Evolutionary conservation across 2,888 invertebrate genomes (phyloP), one percentile per base, ranked within the genome.

Genomic region (Epinotia bilunana): DNA sequence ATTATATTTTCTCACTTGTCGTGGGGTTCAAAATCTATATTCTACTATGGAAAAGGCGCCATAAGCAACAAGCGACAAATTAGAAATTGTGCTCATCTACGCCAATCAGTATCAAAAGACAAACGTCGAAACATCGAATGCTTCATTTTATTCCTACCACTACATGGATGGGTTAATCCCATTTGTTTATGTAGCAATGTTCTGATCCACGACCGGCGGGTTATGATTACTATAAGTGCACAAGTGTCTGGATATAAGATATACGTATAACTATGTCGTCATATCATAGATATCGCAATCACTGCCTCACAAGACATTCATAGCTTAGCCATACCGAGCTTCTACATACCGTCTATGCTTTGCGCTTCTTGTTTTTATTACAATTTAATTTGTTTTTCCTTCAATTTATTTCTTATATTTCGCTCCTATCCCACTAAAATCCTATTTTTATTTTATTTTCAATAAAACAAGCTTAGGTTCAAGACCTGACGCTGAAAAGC

Each of bases 251-350:
- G 79, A 79, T 78, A 74, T 83, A 82, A 82, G 77, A 79, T 78
- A 71, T 69, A 60, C 53, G 7, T 83, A 61, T 58, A 65, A 74
- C 69, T 80, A 83, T 81, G 82, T 85, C 81, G 83, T 84, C 84
- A 84, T 88, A 83, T 81, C 83, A 89, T 90, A 90, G 88, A 83
- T 81, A 88, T 88, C 90, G 93, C 92, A 92, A 91, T 93, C 93
- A 94, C 93, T 94, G 94, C 93, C 93, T 94, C 94, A 92, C 94
- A 88, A 90, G 86, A 93, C 93, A 94, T 93, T 93, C 94, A 92
- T 93, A 91, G 94, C 93, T 93, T 92, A 90, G 87, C 89, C 88
- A 87, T 90, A 60, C 23, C 58, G 87, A 91, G 91, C 92, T 91
- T 91, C 84, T 88, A 89, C 87, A 86, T 85, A 88, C 82, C 83